Evolutionary conservation across 2,113 vertebrate species (phyloP).

Genomic region (Petrocephalus microphthalmus): DNA sequence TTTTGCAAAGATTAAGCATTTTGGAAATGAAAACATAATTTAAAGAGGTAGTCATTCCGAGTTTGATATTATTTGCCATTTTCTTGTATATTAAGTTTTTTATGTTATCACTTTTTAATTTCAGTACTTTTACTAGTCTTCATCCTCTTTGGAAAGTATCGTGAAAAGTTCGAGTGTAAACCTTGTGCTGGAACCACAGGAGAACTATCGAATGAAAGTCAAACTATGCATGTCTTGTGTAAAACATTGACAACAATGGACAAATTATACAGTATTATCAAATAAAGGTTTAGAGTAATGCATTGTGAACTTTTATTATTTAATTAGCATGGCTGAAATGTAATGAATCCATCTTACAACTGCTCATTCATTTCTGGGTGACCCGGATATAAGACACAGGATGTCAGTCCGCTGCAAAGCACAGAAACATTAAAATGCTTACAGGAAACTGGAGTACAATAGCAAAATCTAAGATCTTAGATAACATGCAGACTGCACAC

Average conservation of each 20-base stretch:
- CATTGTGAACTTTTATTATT: background rate
- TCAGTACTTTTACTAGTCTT: conserved; percentile 40
- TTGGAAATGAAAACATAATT: conserved; percentile 30
- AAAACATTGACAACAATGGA: conserved; percentile 60
- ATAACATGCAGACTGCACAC: background rate
- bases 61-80: conserved; percentile 33
- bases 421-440: background rate
- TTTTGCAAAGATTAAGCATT: conserved; percentile 50
- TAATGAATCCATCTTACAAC: background rate
- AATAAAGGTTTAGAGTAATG: conserved; percentile 52
- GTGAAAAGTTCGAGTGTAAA: conserved; percentile 46
- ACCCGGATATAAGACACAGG: background rate
- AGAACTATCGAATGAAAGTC: conserved; percentile 50
- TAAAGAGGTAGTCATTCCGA: conserved; percentile 39
- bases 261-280: conserved; percentile 67
- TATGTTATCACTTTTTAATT: conserved; percentile 30
- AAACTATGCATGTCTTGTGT: conserved; percentile 64
- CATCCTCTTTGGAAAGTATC: conserved; percentile 41
- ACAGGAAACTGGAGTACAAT: background rate
- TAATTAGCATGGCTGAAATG: background rate
- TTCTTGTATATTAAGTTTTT: conserved; percentile 30
- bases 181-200: conserved; percentile 66
- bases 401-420: background rate
- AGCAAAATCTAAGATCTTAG: background rate
- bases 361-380: background rate